These are phyloP conservation scores for Elymnias hypermnestra DNA, from an alignment of 1,140 invertebrate species.

Conservation along the genomic window DNA sequence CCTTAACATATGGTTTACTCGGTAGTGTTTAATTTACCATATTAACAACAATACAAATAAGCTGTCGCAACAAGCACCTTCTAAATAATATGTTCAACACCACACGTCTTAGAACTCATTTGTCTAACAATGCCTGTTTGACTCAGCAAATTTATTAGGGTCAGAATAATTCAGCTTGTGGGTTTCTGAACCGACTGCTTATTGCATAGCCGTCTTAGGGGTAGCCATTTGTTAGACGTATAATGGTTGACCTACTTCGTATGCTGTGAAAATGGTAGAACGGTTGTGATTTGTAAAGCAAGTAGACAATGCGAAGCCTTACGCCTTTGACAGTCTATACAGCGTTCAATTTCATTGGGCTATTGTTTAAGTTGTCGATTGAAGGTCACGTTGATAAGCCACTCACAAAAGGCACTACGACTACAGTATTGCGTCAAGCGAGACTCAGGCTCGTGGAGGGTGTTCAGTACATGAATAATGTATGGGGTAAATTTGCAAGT, in stretches of 20 bases:
- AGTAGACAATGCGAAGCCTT: constrained; percentile 41
- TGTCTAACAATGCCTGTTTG: constrained; percentile 69
- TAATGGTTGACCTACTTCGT: constrained; percentile 68
- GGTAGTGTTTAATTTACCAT: constrained; percentile 10
- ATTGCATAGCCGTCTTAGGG: constrained; percentile 64
- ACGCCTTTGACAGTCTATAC: constrained; percentile 19
- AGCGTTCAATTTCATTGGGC: constrained; percentile 8
- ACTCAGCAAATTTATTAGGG: constrained; percentile 73
- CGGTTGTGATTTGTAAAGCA: constrained; percentile 52
- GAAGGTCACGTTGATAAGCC: constrained; percentile 17
- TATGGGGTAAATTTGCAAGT: constrained; percentile 73
- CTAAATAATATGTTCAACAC: constrained; percentile 32
- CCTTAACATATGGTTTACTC: background rate
- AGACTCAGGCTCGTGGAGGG: constrained; percentile 55
- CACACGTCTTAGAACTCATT: constrained; percentile 65
- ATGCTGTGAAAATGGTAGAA: constrained; percentile 41
- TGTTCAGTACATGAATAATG: constrained; percentile 71
- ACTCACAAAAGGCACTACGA: constrained; percentile 12
- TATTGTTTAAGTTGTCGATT: constrained; percentile 5
- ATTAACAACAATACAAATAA: constrained; percentile 31
- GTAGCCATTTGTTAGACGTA: constrained; percentile 67
- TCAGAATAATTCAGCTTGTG: constrained; percentile 70
- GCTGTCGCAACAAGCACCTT: constrained; percentile 28
- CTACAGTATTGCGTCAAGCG: constrained; percentile 50
- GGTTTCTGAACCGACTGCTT: constrained; percentile 64